Evolutionary conservation across 2,113 vertebrate species (phyloP).

Genomic region (Crotalus tigris): DNA sequence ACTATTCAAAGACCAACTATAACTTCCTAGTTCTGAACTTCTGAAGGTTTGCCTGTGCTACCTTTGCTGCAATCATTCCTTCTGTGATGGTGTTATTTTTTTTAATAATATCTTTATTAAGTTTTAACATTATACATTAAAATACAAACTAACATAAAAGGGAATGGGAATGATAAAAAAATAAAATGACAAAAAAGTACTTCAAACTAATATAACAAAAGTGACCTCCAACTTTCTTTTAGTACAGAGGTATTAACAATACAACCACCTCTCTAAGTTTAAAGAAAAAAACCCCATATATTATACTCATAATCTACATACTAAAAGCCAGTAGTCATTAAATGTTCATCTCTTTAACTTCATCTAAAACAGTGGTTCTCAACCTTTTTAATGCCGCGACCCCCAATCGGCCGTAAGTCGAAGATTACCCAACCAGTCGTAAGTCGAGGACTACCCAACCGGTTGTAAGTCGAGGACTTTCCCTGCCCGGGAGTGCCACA

Average conservation of each 20-base stretch:
- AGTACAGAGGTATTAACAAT: not conserved
- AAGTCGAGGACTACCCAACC: too few relatives aligned
- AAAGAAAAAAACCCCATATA: not conserved
- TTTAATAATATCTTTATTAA: too few relatives aligned
- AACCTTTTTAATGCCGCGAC: too few relatives aligned
- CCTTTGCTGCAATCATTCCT: too few relatives aligned
- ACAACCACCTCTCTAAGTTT: not conserved
- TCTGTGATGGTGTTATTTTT: too few relatives aligned
- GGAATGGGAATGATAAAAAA: not conserved
- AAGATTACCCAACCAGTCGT: too few relatives aligned
- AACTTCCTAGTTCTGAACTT: too few relatives aligned
- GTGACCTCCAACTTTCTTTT: not conserved
- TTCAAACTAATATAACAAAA: not conserved
- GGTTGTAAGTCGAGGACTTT: too few relatives aligned
- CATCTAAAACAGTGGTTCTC: not conserved
- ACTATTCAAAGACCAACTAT: not conserved
- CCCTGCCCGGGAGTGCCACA: too few relatives aligned
- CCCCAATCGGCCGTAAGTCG: too few relatives aligned
- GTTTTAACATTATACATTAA: too few relatives aligned
- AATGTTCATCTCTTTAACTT: not conserved
- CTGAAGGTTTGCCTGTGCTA: not conserved
- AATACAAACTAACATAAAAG: too few relatives aligned
- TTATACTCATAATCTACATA: not conserved
- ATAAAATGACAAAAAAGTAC: not conserved
- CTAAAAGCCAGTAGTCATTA: not conserved